Evolutionary conservation across 2,797 vertebrate species (phyloP), one percentile per base, ranked within the genome.

Genomic region (Neosilurus hyrtlii): DNA sequence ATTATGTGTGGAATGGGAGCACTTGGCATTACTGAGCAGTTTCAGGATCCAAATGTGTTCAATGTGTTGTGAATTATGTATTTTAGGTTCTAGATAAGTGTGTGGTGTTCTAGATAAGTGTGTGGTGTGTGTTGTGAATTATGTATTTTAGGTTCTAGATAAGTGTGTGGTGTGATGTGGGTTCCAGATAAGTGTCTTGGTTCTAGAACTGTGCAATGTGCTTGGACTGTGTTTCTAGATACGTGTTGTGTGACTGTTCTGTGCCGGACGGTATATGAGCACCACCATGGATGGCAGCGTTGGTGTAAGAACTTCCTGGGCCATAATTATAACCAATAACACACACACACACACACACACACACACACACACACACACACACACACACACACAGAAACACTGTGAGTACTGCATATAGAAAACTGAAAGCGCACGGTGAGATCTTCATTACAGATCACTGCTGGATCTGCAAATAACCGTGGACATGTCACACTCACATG

Each of bases 401-500:
- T 52, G 15, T 16, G 9, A 52, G 24, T 30, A 66, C 22, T 14
- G 9, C 14, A 35, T 52, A 24, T 52, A 79, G 24, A 11, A 10
- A 26, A 54, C 37, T 49, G 76, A 1, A 68, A 73, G 57, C 22
- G 54, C 70, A 74, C 30, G 80, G 80, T 73, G 80, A 65, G 51
- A 74, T 35, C 24, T 65, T 12, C 20, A 54, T 74, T 75, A 57
- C 71, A 75, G 72, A 75, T 75, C 81, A 82, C 51, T 52, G 18
- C 49, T 22, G 71, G 72, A 75, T 82, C 81, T 82, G 80, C 43
- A 81, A 62, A 56, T 22, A 63, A 57, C 26, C 4, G 61, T 70
- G 52, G 30, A 68, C 65, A 80, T 1, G 0, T 56, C 51, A 56
- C 78, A 43, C 78, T 26, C 52, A 14, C 79, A 80, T 70, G 66